Percentiles rank a stretch among this genome's conserved stretches.
Evolutionary conservation across 2,888 invertebrate genomes (phyloP).

Genomic region (Caenorhabditis virilis): DNA sequence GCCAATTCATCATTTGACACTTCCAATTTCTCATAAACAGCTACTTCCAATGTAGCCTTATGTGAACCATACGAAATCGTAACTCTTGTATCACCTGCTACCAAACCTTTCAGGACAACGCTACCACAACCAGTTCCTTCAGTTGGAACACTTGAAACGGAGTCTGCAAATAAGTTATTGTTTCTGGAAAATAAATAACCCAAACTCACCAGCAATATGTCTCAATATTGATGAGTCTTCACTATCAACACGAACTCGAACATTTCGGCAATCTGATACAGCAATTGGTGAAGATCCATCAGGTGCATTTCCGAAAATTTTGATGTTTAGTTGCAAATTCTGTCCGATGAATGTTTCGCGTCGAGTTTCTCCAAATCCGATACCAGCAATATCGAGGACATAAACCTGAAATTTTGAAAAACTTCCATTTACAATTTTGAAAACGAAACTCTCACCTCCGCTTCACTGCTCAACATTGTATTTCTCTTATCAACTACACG

Average conservation of each 20-base stretch:
- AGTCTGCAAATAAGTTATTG: neutral
- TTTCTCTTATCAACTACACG: constrained; percentile 54
- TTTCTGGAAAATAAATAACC: neutral
- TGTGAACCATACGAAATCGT: constrained; percentile 25
- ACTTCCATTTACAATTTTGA: no score
- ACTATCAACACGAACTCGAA: constrained; percentile 33
- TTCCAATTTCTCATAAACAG: constrained; percentile 48
- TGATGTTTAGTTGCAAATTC: constrained; percentile 50
- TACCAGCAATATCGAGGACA: constrained; percentile 46
- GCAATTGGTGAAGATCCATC: constrained; percentile 33
- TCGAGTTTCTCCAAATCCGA: constrained; percentile 55
- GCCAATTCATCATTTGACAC: constrained; percentile 34
- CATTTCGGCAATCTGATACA: constrained; percentile 53
- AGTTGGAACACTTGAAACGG: constrained; percentile 26
- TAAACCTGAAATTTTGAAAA: constrained; percentile 47
- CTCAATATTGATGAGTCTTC: constrained; percentile 39
- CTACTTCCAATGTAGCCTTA: constrained; percentile 45
- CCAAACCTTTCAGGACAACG: constrained; percentile 39
- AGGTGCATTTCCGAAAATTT: constrained; percentile 33
- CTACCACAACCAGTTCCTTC: constrained; percentile 57
- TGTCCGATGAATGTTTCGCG: constrained; percentile 57
- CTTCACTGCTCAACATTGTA: constrained; percentile 27
- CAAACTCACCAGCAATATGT: constrained; percentile 25
- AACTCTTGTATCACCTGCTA: constrained; percentile 47
- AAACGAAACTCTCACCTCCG: no score